Evolutionary conservation across 2,113 vertebrate genomes (phyloP).

Genomic region (Himantopus leucocephalus): DNA sequence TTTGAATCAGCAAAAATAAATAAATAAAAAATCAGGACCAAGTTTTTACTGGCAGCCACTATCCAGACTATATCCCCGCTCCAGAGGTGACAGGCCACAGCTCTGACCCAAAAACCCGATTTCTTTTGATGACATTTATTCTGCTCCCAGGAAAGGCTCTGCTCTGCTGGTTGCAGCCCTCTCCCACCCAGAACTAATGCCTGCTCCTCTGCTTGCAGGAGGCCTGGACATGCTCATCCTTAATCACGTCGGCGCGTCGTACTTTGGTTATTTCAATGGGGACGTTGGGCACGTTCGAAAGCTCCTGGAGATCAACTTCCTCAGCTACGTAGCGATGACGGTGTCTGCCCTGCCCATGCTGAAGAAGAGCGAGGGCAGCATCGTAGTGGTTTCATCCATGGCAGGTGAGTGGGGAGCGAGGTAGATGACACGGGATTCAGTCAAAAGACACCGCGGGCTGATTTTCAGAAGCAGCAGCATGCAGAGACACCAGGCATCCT

Average conservation of each 20-base stretch:
- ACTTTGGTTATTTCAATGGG: slow-evolving; percentile 47
- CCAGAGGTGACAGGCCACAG: background rate
- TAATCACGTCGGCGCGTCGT: slow-evolving; percentile 53
- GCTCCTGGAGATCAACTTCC: slow-evolving; percentile 74
- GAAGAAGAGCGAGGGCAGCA: slow-evolving; percentile 73
- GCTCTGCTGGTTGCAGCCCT: background rate
- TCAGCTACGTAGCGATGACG: slow-evolving; percentile 74
- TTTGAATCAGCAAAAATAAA: background rate
- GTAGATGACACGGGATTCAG: accelerated
- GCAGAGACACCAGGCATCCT: background rate
- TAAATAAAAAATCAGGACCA: background rate
- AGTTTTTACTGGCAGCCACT: background rate
- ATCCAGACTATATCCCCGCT: accelerated
- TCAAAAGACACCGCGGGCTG: accelerated
- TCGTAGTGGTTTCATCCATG: slow-evolving; percentile 74
- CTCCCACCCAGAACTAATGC: background rate
- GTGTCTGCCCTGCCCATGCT: slow-evolving; percentile 74
- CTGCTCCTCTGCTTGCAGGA: slow-evolving; percentile 54
- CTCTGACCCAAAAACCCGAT: background rate
- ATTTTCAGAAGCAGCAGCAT: background rate
- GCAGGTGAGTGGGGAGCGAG: slow-evolving; percentile 62
- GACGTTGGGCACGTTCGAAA: slow-evolving; percentile 43
- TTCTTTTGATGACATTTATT: background rate
- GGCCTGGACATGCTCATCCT: slow-evolving; percentile 81
- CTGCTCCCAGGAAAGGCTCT: background rate